These are phyloP conservation scores for Oceanodroma leucorhoa DNA, from an alignment of 2,797 vertebrate genomes.

Conservation along the genomic window DNA sequence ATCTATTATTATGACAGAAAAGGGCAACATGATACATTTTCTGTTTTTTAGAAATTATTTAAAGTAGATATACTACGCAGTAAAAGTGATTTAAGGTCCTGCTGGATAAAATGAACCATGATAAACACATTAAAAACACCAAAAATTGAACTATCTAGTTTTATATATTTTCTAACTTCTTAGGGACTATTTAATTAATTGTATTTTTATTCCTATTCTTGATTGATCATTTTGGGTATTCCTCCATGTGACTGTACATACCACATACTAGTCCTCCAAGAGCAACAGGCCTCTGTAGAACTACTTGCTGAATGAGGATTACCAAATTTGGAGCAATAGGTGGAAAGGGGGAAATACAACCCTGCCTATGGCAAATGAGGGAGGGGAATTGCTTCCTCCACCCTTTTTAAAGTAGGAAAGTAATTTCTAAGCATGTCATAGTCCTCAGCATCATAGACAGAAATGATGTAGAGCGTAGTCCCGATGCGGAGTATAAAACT, in stretches of 20 bases:
- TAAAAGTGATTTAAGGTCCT: not conserved
- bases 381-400: not conserved
- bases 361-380: not conserved
- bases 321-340: not conserved
- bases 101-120: not conserved
- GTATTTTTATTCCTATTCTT: not conserved
- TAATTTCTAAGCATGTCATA: not conserved
- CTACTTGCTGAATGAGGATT: not conserved
- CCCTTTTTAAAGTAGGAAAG: not conserved
- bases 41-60: not conserved
- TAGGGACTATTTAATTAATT: not conserved
- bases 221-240: not conserved
- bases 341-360: not conserved
- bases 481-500: not conserved
- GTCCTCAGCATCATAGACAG: not conserved
- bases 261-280: not conserved
- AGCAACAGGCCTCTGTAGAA: not conserved
- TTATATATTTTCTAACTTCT: not conserved
- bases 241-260: not conserved
- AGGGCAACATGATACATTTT: not conserved
- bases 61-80: not conserved
- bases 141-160: not conserved
- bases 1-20: not conserved
- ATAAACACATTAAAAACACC: not conserved
- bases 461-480: not conserved